These are phyloP conservation scores for Margarornis squamiger DNA, from an alignment of 2,797 vertebrate species.

Conservation along the genomic window DNA sequence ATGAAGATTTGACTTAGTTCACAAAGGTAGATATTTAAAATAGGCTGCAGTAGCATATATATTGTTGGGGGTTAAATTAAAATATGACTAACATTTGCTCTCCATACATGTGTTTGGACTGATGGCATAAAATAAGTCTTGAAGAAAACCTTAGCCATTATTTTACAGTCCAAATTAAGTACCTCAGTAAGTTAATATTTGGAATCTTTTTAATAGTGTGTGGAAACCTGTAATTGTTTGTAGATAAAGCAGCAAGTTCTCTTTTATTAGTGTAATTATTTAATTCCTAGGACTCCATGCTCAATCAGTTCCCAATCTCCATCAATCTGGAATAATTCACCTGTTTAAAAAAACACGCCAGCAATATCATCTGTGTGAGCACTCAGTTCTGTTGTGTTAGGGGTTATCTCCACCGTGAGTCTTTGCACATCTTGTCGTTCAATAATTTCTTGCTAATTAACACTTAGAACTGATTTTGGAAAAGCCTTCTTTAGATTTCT, in stretches of 20 bases:
- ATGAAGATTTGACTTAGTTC: not conserved
- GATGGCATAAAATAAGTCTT: not conserved
- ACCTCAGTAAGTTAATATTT: not conserved
- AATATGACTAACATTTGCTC: not conserved
- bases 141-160: not conserved
- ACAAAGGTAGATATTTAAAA: not conserved
- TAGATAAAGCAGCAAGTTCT: not conserved
- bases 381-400: not conserved
- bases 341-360: not conserved
- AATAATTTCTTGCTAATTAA: not conserved
- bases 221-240: not conserved
- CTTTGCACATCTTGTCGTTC: not conserved
- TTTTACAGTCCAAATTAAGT: not conserved
- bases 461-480: not conserved
- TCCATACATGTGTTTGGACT: not conserved
- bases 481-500: not conserved
- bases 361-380: not conserved
- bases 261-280: not conserved
- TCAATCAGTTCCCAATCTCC: not conserved
- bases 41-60: not conserved
- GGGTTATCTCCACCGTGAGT: not conserved
- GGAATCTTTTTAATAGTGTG: not conserved
- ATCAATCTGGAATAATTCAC: not conserved
- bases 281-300: not conserved
- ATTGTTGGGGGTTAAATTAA: accelerated